A percentile compares a stretch with the other conserved stretches of the same genome.
These are phyloP conservation scores for Lateolabrax maculatus DNA, from an alignment of 2,797 vertebrate genomes.

Conservation along the genomic window DNA sequence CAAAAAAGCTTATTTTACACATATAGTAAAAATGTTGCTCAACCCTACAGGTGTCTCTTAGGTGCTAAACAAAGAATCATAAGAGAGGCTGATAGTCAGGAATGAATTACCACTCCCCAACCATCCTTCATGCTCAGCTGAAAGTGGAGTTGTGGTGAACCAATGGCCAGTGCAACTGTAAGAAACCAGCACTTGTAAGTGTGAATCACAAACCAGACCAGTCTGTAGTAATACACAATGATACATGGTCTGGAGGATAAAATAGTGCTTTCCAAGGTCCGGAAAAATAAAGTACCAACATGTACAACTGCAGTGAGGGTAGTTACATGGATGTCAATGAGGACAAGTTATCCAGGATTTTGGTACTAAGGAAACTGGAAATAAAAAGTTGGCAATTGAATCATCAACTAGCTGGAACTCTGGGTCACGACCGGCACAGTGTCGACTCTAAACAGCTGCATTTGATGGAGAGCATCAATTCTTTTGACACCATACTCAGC, in stretches of 20 bases:
- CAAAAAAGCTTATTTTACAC: slow-evolving; percentile 7
- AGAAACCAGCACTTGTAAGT: not conserved
- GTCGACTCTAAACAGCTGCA: not conserved
- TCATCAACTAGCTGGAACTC: not conserved
- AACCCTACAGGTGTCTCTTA: not conserved
- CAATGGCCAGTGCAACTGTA: not conserved
- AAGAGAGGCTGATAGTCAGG: not conserved
- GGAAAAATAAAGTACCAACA: not conserved
- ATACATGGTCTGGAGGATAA: not conserved
- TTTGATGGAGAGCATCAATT: not conserved
- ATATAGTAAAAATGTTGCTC: not conserved
- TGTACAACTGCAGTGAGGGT: not conserved
- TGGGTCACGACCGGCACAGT: not conserved
- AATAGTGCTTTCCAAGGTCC: not conserved
- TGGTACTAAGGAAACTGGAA: not conserved
- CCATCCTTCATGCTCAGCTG: not conserved
- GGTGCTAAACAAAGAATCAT: not conserved
- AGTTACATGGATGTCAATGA: not conserved
- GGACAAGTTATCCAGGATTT: not conserved
- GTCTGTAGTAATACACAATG: not conserved
- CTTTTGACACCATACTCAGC: not conserved
- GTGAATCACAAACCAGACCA: not conserved
- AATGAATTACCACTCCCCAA: not conserved
- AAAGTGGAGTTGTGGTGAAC: not conserved
- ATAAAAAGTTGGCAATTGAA: not conserved